Conservation (phyloP, 64 coral and sea anemone species). For the Stichodactyla mertensii region DNA sequence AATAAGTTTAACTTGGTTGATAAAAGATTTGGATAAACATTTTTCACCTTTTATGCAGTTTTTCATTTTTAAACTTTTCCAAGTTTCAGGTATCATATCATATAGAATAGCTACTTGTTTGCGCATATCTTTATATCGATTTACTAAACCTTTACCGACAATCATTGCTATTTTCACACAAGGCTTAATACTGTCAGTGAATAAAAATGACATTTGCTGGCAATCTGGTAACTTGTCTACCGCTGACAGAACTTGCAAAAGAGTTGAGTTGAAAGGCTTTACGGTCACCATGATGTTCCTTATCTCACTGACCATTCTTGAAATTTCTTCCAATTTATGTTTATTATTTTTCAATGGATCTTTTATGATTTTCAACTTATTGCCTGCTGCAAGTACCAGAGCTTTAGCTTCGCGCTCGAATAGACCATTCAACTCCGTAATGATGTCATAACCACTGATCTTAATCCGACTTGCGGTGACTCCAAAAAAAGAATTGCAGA, state of each 20-base stretch:
- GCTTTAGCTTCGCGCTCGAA: slow-evolving; percentile 48
- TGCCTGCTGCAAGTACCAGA: slow-evolving; percentile 37
- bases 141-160: slow-evolving; percentile 23
- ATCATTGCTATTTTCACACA: slow-evolving; percentile 60
- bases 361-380: slow-evolving; percentile 47
- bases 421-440: slow-evolving; percentile 57
- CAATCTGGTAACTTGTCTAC: slow-evolving; percentile 58
- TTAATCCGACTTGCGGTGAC: slow-evolving; percentile 40
- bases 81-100: slow-evolving; percentile 57
- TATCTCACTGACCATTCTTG: slow-evolving; percentile 36
- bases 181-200: slow-evolving; percentile 42
- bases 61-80: slow-evolving; percentile 55
- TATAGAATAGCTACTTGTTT: slow-evolving; percentile 42
- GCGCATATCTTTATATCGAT: slow-evolving; percentile 42
- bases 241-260: slow-evolving; percentile 61
- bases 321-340: slow-evolving; percentile 43
- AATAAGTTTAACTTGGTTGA: slow-evolving; percentile 60
- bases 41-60: slow-evolving; percentile 59
- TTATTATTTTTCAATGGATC: slow-evolving; percentile 44
- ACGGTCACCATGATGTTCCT: slow-evolving; percentile 42
- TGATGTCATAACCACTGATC: slow-evolving; percentile 47
- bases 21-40: slow-evolving; percentile 55
- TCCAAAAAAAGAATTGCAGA: slow-evolving; percentile 64
- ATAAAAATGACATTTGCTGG: slow-evolving; percentile 30
- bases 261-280: slow-evolving; percentile 67